Evolutionary conservation across 2,888 invertebrate genomes (phyloP).

Genomic region (Ypsolopha sequella): DNA sequence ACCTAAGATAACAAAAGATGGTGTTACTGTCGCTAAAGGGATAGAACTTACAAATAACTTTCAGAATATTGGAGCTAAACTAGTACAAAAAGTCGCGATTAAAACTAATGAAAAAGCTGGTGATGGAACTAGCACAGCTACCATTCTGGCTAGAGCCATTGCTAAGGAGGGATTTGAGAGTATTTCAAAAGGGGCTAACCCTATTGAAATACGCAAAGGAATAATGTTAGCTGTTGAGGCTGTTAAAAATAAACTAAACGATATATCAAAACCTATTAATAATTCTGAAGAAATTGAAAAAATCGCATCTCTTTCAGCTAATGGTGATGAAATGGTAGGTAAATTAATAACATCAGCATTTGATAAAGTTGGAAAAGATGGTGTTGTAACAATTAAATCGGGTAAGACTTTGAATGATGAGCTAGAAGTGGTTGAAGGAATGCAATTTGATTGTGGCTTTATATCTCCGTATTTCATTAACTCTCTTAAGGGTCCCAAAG

Average conservation of each 20-base stretch:
- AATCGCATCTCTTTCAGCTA: conserved; percentile 98
- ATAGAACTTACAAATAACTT: conserved; percentile 98
- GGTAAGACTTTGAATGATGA: conserved; percentile 97
- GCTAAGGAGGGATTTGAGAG: conserved; percentile 99
- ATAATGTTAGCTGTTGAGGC: conserved; percentile 96
- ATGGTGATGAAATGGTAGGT: conserved; percentile 93
- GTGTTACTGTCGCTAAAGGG: conserved; percentile 98
- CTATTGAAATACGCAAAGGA: conserved; percentile 90
- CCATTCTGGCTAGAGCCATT: conserved; percentile 95
- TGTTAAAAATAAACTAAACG: conserved; percentile 85
- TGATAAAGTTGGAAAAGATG: conserved; percentile 96
- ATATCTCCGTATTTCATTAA: conserved; percentile 99
- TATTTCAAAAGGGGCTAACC: conserved; percentile 96
- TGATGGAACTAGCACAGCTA: conserved; percentile 99
- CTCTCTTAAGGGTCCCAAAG: conserved; percentile 95
- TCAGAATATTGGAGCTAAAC: conserved; percentile 97
- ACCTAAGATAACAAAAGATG: conserved; percentile 99
- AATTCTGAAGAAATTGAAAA: conserved; percentile 99
- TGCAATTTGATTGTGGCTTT: conserved; percentile 99
- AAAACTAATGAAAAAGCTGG: conserved; percentile 99
- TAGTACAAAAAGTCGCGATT: conserved; percentile 99
- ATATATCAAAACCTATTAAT: conserved; percentile 90
- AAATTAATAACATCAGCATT: conserved; percentile 95
- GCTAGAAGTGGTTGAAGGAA: conserved; percentile 95
- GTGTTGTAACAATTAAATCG: conserved; percentile 99